Percentiles rank a stretch among this genome's conserved stretches.
phyloP scores from a whole-genome alignment of 2,113 vertebrate species.

The Aspidoscelis tigris region DNA sequence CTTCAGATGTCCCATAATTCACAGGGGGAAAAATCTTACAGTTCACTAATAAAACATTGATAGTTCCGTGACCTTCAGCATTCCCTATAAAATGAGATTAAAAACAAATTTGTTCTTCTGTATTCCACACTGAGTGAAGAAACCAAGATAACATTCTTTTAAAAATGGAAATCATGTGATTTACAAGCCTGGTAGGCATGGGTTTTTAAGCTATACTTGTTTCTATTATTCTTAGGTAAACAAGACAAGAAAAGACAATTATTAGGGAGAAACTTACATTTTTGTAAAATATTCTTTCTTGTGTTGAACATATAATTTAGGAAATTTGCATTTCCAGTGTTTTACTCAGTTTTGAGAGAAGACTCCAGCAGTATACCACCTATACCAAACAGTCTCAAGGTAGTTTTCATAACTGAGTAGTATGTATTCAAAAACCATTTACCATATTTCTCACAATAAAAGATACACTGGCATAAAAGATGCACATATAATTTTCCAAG shows the following conservation, averaged over 20 bases:
- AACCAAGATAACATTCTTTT: not conserved
- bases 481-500: no score
- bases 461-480: no score
- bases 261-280: not conserved
- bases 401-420: no score
- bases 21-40: not conserved
- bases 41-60: conserved; percentile 38
- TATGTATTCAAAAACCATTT: no score
- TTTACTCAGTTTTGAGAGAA: not conserved
- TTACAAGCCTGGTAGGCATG: conserved; percentile 4
- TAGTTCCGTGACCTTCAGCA: conserved; percentile 46
- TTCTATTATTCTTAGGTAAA: not conserved
- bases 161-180: not conserved
- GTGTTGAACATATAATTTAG: not conserved
- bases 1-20: conserved; percentile 38
- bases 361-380: no score
- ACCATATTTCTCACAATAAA: no score
- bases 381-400: no score
- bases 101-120: conserved; percentile 5
- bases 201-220: not conserved
- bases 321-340: not conserved
- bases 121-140: not conserved
- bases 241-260: not conserved
- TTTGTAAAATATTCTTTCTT: not conserved
- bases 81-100: conserved; percentile 30